Percentiles rank a stretch among this genome's conserved stretches.
phyloP scores from a whole-genome alignment of 2,797 vertebrate genomes.

The Enteromius treurensis region DNA sequence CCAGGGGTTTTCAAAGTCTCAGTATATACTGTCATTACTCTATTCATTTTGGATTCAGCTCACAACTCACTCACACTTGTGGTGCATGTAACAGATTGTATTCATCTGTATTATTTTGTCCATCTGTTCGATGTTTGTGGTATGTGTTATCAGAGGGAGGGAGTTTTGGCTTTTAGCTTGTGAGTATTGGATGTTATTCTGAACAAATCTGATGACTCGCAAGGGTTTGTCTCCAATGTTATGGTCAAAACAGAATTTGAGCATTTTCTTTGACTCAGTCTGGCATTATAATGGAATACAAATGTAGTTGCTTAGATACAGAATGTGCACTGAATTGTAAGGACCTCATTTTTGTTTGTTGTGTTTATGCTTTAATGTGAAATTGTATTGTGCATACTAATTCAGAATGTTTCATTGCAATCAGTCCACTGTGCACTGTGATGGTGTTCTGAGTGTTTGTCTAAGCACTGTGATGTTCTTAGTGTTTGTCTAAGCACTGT shows the following conservation, averaged over 20 bases:
- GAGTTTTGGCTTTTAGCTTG: slow-evolving; percentile 19
- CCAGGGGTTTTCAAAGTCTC: too few species aligned
- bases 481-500: too few species aligned
- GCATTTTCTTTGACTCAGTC: not conserved
- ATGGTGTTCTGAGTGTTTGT: too few species aligned
- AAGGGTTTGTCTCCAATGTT: slow-evolving; percentile 32
- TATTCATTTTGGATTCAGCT: not conserved
- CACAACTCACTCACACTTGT: not conserved
- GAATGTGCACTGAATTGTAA: slow-evolving; percentile 1
- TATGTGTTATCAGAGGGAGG: slow-evolving; percentile 15
- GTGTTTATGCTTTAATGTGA: slow-evolving; percentile 4
- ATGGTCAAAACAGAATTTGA: slow-evolving; percentile 27
- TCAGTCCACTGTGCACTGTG: too few species aligned
- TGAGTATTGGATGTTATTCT: slow-evolving; percentile 42
- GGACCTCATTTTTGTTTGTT: not conserved
- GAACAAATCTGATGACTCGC: slow-evolving; percentile 47
- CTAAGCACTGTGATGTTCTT: too few species aligned
- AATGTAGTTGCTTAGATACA: slow-evolving; percentile 18
- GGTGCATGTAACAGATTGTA: slow-evolving; percentile 1
- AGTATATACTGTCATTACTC: not conserved
- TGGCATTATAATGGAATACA: not conserved
- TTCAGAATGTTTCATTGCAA: not conserved
- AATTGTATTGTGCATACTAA: not conserved
- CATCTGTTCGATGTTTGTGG: slow-evolving; percentile 24
- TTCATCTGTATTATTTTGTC: not conserved